Conservation (phyloP, 1,140 invertebrate genomes). For the Latrodectus geometricus region DNA sequence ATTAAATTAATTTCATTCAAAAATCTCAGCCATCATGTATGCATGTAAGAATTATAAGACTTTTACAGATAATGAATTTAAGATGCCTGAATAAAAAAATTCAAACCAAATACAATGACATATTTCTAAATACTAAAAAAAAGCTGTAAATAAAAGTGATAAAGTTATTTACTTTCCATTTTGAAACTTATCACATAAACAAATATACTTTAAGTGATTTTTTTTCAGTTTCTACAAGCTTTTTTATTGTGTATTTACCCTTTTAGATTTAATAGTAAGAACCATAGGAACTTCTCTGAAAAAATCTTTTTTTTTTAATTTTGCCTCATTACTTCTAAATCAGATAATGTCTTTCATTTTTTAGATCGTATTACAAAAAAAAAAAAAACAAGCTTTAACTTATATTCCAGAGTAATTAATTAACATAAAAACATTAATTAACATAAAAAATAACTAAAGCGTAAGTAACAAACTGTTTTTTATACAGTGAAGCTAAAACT, state of each 20-base stretch:
- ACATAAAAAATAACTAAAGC: background rate
- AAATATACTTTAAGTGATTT: background rate
- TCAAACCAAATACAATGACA: too few species aligned
- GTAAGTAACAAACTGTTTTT: background rate
- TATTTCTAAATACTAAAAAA: too few species aligned
- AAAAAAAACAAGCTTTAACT: background rate
- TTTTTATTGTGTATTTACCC: background rate
- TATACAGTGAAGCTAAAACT: background rate
- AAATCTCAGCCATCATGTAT: too few species aligned
- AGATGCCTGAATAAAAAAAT: too few species aligned
- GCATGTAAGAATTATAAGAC: too few species aligned
- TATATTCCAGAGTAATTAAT: background rate
- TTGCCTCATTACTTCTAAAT: background rate
- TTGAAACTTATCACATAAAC: background rate
- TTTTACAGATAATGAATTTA: too few species aligned
- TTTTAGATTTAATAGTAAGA: background rate
- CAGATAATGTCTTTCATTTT: background rate
- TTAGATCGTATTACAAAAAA: background rate
- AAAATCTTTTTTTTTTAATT: background rate
- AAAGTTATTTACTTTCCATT: background rate
- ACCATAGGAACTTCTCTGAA: background rate
- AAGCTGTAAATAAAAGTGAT: too few species aligned
- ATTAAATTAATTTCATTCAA: too few species aligned
- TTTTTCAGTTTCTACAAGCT: background rate
- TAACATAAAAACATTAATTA: background rate